phyloP scores from a whole-genome alignment of 2,888 invertebrate species.

The Clanis bilineata region DNA sequence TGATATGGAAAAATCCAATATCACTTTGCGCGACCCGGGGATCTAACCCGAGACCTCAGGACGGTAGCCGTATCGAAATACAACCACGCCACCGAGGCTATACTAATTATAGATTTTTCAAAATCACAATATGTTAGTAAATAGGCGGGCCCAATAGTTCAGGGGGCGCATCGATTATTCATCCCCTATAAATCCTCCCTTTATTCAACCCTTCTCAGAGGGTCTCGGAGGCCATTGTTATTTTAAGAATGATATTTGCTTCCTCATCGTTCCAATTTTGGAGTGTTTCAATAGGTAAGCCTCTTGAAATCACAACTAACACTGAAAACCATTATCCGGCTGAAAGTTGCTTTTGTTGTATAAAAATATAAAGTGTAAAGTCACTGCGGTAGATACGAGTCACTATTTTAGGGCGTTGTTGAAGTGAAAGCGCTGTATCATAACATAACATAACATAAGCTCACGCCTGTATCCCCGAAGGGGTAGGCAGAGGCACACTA shows the following conservation, averaged over 20 bases:
- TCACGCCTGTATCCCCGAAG: no score
- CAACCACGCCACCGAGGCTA: no score
- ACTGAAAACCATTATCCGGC: slow-evolving; percentile 52
- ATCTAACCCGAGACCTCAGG: no score
- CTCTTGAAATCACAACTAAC: slow-evolving; percentile 48
- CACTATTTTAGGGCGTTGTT: slow-evolving; percentile 31
- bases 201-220: slow-evolving; percentile 4
- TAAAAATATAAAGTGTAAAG: slow-evolving; percentile 47
- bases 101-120: background rate
- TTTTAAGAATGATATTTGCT: slow-evolving; percentile 12
- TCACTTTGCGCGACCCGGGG: no score
- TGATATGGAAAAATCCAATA: no score
- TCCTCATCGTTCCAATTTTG: slow-evolving; percentile 16
- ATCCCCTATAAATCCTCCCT: slow-evolving; percentile 7
- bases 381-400: slow-evolving; percentile 53
- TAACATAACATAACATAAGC: background rate
- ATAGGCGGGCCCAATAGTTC: background rate
- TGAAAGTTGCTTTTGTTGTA: slow-evolving; percentile 50
- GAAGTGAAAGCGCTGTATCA: slow-evolving; percentile 24
- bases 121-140: background rate
- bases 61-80: no score
- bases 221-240: slow-evolving; percentile 9
- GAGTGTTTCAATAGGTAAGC: slow-evolving; percentile 39
- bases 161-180: slow-evolving; percentile 7
- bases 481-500: no score